Evolutionary conservation across 1,140 invertebrate genomes (phyloP).

Genomic region (Temnothorax nylanderi): DNA sequence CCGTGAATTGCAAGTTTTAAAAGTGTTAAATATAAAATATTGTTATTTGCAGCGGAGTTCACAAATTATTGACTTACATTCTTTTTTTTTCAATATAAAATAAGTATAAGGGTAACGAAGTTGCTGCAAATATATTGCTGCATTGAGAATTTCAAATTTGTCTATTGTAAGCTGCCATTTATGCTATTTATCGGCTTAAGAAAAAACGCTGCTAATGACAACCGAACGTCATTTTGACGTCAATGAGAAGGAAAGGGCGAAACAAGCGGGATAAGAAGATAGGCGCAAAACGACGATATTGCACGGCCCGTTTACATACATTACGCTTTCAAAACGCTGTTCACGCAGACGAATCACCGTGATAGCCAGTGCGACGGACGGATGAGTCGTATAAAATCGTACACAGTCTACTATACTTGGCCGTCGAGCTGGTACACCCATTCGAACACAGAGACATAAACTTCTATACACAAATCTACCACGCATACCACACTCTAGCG

Average conservation of each 20-base stretch:
- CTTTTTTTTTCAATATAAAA: not conserved
- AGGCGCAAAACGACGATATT: not conserved
- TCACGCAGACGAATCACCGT: constrained; percentile 59
- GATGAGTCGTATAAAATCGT: constrained; percentile 50
- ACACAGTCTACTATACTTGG: not conserved
- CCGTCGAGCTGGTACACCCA: constrained; percentile 31
- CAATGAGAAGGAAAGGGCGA: not conserved
- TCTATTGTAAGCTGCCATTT: too few relatives aligned
- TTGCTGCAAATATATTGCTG: not conserved
- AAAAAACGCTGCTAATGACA: not conserved
- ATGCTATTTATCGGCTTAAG: not conserved
- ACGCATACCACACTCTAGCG: not conserved
- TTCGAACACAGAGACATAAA: constrained; percentile 10
- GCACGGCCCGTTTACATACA: constrained; percentile 49
- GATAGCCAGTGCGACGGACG: constrained; percentile 54
- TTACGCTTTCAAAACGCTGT: constrained; percentile 46
- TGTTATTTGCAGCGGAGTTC: not conserved
- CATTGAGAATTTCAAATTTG: not conserved
- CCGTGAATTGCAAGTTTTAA: not conserved
- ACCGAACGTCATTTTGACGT: not conserved
- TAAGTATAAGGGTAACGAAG: not conserved
- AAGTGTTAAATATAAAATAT: not conserved
- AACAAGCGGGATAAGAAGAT: not conserved
- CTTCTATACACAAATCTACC: not conserved
- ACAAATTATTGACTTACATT: too few relatives aligned